phyloP scores from a whole-genome alignment of 2,113 vertebrate genomes.

The Bubo blakistoni region DNA sequence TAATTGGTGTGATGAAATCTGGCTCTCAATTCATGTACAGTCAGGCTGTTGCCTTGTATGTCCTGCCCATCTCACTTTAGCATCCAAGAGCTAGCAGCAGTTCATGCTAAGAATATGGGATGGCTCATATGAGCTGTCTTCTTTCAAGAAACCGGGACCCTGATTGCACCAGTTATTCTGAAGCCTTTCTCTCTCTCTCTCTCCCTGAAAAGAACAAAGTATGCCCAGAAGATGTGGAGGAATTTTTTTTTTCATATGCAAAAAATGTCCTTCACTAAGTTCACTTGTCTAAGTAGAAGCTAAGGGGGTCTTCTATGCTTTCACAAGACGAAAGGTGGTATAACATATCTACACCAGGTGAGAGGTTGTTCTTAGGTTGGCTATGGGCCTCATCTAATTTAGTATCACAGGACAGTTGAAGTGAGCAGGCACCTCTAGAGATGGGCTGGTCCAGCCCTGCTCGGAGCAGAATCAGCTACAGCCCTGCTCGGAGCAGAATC shows the following conservation, averaged over 20 bases:
- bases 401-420: not conserved
- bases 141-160: not conserved
- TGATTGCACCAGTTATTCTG: not conserved
- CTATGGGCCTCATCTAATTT: not conserved
- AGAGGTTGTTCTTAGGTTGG: not conserved
- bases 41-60: not conserved
- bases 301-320: not conserved
- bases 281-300: not conserved
- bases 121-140: slow-evolving; percentile 6
- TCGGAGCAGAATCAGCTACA: not conserved
- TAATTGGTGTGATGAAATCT: not conserved
- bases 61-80: not conserved
- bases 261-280: not conserved
- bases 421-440: not conserved
- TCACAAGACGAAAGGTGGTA: not conserved
- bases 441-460: not conserved
- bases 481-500: not conserved
- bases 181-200: not conserved
- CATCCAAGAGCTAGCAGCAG: not conserved
- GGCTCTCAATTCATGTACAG: not conserved
- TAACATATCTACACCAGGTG: not conserved
- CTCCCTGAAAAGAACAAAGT: not conserved
- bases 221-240: not conserved
- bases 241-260: not conserved
- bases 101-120: slow-evolving; percentile 16